Evolutionary conservation across 1,140 invertebrate species (phyloP).

Genomic region (Euwallacea fornicatus): DNA sequence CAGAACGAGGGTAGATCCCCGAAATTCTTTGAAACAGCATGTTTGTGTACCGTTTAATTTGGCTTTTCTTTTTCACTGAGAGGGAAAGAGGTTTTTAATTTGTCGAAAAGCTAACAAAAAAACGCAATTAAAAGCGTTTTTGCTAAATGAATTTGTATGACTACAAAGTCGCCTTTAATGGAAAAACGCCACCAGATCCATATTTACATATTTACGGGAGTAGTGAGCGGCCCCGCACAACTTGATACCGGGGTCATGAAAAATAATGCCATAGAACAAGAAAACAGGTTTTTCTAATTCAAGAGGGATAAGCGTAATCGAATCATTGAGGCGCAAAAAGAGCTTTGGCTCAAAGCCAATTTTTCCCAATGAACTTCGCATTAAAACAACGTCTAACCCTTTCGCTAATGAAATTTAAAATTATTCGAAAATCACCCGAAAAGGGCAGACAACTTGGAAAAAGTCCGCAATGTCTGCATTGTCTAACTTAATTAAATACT

Average conservation of each 20-base stretch:
- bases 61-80: conserved; percentile 25
- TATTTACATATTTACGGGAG: background rate
- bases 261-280: background rate
- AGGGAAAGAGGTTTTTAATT: conserved; percentile 31
- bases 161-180: conserved; percentile 20
- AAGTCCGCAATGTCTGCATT: conserved; percentile 5
- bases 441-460: background rate
- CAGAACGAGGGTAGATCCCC: conserved; percentile 13
- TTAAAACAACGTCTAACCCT: too few species aligned
- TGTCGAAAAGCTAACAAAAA: conserved; percentile 36
- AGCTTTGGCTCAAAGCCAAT: too few species aligned
- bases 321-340: conserved; percentile 1
- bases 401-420: conserved; percentile 5
- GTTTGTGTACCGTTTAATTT: conserved; percentile 37
- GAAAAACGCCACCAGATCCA: background rate
- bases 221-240: background rate
- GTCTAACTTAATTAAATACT: conserved; percentile 21
- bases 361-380: too few species aligned
- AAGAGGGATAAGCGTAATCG: background rate
- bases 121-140: conserved; percentile 34
- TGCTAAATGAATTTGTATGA: conserved; percentile 19
- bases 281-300: background rate
- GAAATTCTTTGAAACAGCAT: conserved; percentile 32
- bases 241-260: background rate
- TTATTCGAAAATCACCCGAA: conserved; percentile 1